A percentile compares a stretch with the other conserved stretches of the same genome.
These are phyloP conservation scores for Ornithoptera alexandrae DNA, from an alignment of 2,888 invertebrate genomes.

Conservation along the genomic window DNA sequence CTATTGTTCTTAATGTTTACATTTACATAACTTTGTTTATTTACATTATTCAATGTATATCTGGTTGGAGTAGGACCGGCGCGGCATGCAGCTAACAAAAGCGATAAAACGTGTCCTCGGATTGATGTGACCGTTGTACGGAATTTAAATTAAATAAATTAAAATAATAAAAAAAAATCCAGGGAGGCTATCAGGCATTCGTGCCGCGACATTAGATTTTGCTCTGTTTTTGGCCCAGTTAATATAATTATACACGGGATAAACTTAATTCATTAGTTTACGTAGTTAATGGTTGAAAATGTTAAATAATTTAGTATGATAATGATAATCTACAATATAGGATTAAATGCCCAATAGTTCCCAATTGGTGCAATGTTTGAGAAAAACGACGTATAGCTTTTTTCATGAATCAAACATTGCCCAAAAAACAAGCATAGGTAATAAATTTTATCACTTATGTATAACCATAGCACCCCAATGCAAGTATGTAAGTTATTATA, in stretches of 20 bases:
- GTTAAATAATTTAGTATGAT: slow-evolving; percentile 80
- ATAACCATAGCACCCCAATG: slow-evolving; percentile 80
- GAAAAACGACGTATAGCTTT: slow-evolving; percentile 37
- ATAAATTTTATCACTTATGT: slow-evolving; percentile 74
- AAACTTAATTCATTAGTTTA: slow-evolving; percentile 69
- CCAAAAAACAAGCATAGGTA: slow-evolving; percentile 72
- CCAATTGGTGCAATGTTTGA: slow-evolving; percentile 69
- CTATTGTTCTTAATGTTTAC: slow-evolving; percentile 14
- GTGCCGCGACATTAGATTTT: slow-evolving; percentile 68
- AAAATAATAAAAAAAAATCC: slow-evolving; percentile 48
- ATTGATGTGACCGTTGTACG: slow-evolving; percentile 70
- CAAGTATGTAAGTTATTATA: slow-evolving; percentile 78
- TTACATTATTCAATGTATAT: slow-evolving; percentile 35
- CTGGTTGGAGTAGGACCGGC: slow-evolving; percentile 40
- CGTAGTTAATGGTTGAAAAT: slow-evolving; percentile 78
- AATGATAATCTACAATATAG: slow-evolving; percentile 78
- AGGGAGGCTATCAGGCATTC: slow-evolving; percentile 80
- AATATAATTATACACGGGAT: slow-evolving; percentile 70
- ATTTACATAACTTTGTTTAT: slow-evolving; percentile 13
- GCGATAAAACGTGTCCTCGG: slow-evolving; percentile 71
- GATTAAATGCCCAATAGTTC: slow-evolving; percentile 82
- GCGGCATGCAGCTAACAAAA: slow-evolving; percentile 68
- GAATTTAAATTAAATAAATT: slow-evolving; percentile 41
- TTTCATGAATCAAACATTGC: slow-evolving; percentile 58
- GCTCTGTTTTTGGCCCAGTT: slow-evolving; percentile 65